Conservation (phyloP, 2,113 vertebrate genomes). For the Onychostoma macrolepis region DNA sequence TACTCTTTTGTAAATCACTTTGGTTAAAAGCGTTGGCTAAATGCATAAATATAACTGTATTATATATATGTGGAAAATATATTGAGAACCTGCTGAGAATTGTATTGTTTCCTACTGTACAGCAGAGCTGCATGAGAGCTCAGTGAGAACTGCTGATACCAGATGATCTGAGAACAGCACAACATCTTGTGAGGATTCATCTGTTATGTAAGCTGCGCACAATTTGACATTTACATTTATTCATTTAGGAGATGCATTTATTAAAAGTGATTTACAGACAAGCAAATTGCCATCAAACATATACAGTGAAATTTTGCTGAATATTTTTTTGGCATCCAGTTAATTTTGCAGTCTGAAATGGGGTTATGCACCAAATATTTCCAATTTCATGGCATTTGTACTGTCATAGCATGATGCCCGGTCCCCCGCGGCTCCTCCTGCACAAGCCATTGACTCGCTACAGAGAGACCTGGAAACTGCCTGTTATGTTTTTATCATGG, state of each 20-base stretch:
- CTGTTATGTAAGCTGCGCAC: neutral
- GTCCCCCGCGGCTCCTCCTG: neutral
- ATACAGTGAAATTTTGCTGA: neutral
- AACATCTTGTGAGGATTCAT: neutral
- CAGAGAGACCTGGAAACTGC: neutral
- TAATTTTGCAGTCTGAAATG: neutral
- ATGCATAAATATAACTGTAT: neutral
- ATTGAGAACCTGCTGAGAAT: neutral
- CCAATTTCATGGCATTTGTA: constrained; percentile 15
- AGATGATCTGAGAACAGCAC: neutral
- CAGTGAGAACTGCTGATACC: no score
- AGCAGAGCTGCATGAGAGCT: neutral
- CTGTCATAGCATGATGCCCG: neutral
- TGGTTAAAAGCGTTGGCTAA: no score
- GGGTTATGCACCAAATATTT: constrained; percentile 25
- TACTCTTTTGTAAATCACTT: neutral
- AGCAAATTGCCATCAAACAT: neutral
- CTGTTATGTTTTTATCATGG: constrained; percentile 18
- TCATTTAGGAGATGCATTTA: neutral
- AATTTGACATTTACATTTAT: neutral
- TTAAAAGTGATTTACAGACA: neutral
- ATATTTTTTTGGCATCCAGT: neutral
- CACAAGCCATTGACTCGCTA: neutral
- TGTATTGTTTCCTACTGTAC: neutral
- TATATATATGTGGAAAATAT: neutral